Evolutionary conservation across 2,888 invertebrate genomes (phyloP), one percentile per base, ranked within the genome.

Genomic region (Drosophila macrospina): DNA sequence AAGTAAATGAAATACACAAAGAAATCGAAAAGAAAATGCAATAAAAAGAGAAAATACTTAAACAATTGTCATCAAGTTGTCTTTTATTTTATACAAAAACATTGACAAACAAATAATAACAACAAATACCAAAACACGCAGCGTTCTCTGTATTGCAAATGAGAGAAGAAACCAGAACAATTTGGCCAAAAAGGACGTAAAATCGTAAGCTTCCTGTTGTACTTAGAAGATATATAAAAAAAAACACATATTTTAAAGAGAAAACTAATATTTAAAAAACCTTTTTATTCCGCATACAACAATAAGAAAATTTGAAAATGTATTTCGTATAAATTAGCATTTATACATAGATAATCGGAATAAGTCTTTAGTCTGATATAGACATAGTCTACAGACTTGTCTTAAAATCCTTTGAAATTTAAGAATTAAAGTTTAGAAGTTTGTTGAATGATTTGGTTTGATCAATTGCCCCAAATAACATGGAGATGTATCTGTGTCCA

Each of bases 31-130:
- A 72, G 66, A 78, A 84, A 73, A 84, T 69, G 66, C 69, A 87
- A 87, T 82, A 86, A 86, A 85, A 86, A 69, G 70, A 80, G 60
- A 88, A 88, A 88, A 86, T 79, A 75, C 75, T 85, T 74, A 80
- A 85, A 83, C 85, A 89, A 89, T 89, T 80, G 85, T 70, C 81
- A 88, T 74, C 73, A 85, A 86, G 85, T 84, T 84, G 88, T 88
- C 88, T 89, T 88, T 88, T 88, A 88, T 88, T 88, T 88, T 84
- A 85, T 69, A 88, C 80, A 80, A 82, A 74, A 74, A 60, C 50
- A 56, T 37, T 61, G 52, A 68, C 61, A 60, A 69, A 57, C 42
- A 60, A 65, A 54, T 41, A 44, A 55, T 65, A 68, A 68, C 26
- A 48, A 57, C 37, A 26, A 55, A 57, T 42, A 39, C 41, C 32